A percentile compares a stretch with the other conserved stretches of the same genome.
These are phyloP conservation scores for Lysandra bellargus DNA, from an alignment of 2,888 invertebrate genomes.

Conservation along the genomic window DNA sequence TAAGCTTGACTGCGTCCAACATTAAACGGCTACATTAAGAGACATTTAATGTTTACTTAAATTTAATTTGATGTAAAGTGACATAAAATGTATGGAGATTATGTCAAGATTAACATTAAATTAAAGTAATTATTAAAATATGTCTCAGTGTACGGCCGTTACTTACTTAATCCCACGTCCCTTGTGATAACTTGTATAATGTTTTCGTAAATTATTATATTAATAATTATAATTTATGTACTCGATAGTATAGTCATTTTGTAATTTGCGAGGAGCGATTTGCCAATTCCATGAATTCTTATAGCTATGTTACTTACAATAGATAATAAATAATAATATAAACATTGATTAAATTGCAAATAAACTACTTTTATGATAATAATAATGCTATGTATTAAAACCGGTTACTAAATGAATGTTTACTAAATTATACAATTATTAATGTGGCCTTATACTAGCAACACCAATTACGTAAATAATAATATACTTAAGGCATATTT, in stretches of 20 bases:
- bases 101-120: background rate
- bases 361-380: background rate
- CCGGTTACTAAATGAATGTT: constrained; percentile 14
- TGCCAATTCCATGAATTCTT: background rate
- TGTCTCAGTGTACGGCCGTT: background rate
- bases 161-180: background rate
- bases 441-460: background rate
- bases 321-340: background rate
- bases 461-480: background rate
- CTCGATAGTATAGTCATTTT: constrained; percentile 4
- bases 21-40: background rate
- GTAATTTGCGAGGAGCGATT: constrained; percentile 9
- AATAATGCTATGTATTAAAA: background rate
- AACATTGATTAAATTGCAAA: background rate
- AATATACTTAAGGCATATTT: background rate
- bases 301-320: background rate
- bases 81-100: no score
- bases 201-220: constrained; percentile 17
- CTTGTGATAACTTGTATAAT: constrained; percentile 18
- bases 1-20: constrained; percentile 1
- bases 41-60: background rate
- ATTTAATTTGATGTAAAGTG: background rate
- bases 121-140: background rate
- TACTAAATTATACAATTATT: constrained; percentile 2
- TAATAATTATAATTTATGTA: background rate